phyloP scores from a whole-genome alignment of 2,797 vertebrate genomes.

The Myotis myotis region DNA sequence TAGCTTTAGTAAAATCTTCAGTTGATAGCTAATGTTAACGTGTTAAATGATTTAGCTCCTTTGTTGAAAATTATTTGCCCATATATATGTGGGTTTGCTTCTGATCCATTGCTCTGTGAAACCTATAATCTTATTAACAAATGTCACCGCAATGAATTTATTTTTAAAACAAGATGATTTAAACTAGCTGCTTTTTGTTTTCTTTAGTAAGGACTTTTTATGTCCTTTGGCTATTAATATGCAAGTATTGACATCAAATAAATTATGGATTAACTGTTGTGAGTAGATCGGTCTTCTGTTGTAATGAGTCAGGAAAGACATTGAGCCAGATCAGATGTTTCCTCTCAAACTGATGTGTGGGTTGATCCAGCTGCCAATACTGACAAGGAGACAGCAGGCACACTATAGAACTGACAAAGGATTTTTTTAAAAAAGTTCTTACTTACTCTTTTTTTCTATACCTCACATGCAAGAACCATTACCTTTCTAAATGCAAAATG shows the following conservation, averaged over 20 bases:
- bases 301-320: background rate
- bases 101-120: background rate
- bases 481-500: background rate
- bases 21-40: background rate
- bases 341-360: background rate
- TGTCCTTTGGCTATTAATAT: background rate
- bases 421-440: background rate
- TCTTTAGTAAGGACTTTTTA: background rate
- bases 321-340: background rate
- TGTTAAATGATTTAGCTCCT: background rate
- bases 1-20: background rate
- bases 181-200: background rate
- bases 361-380: background rate
- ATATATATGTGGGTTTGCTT: background rate
- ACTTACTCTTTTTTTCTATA: background rate
- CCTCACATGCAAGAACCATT: background rate
- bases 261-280: background rate
- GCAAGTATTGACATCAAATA: background rate
- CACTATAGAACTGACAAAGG: background rate
- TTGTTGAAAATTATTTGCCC: too few species aligned
- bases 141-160: background rate
- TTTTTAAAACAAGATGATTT: background rate
- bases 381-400: background rate
- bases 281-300: background rate
- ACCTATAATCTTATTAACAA: background rate